Evolutionary conservation across 2,113 vertebrate genomes (phyloP).

Genomic region (Microcebus murinus): DNA sequence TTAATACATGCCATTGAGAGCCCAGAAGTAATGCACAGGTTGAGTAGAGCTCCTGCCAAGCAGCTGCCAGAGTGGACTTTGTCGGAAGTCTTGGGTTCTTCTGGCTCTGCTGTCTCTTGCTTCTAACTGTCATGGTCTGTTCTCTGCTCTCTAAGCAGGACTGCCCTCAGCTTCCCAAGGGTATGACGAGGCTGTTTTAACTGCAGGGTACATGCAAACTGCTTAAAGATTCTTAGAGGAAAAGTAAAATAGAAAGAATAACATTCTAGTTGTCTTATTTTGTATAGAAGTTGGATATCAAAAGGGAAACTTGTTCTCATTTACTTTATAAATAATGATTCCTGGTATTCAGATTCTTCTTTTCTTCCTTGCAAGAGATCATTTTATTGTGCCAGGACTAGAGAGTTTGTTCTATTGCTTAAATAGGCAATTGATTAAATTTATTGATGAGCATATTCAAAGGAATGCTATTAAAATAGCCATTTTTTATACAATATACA

Average conservation of each 20-base stretch:
- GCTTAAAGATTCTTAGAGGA: background rate
- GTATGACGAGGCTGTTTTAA: background rate
- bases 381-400: background rate
- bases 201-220: background rate
- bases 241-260: background rate
- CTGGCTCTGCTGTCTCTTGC: background rate
- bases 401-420: background rate
- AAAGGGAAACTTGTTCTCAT: conserved; percentile 9
- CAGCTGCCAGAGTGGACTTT: too few species aligned
- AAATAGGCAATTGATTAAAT: conserved; percentile 52
- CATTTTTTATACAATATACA: conserved; percentile 52
- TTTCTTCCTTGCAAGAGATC: conserved; percentile 10
- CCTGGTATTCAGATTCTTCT: background rate
- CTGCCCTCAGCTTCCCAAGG: background rate
- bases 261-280: background rate
- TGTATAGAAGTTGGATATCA: conserved; percentile 12
- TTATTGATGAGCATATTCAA: conserved; percentile 61
- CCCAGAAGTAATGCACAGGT: background rate
- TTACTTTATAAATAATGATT: conserved; percentile 21
- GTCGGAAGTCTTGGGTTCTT: background rate
- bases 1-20: background rate
- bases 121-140: background rate
- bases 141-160: background rate
- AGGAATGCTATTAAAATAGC: conserved; percentile 35
- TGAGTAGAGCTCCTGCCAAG: background rate